Conservation (phyloP, 64 coral and sea anemone species). For the Orbicella faveolata region DNA sequence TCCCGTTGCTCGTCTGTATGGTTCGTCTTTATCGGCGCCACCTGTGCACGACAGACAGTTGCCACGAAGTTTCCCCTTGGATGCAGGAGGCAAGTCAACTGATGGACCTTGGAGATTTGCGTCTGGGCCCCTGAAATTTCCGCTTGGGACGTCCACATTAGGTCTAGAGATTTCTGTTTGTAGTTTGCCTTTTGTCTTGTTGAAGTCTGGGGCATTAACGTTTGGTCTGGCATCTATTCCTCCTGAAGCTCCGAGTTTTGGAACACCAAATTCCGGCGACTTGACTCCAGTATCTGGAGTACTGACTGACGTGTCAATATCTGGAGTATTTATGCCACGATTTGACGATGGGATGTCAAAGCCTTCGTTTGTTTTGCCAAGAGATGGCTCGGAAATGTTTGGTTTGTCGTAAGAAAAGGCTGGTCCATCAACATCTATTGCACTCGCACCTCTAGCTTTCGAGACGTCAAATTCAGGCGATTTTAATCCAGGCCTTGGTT, state of each 20-base stretch:
- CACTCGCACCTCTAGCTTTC: too few species aligned
- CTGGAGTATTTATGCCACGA: too few species aligned
- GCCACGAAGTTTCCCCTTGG: neutral
- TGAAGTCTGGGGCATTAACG: neutral
- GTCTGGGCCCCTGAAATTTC: neutral
- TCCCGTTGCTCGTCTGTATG: neutral
- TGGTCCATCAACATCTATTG: too few species aligned
- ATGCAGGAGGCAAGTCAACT: neutral
- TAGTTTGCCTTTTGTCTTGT: neutral
- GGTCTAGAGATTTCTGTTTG: neutral
- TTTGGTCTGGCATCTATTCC: neutral
- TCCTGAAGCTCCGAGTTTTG: too few species aligned
- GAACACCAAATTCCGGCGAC: too few species aligned
- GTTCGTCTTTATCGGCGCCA: neutral
- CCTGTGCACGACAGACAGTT: slow-evolving; percentile 9
- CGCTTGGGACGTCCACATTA: neutral
- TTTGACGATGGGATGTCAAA: too few species aligned
- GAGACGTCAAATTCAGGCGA: too few species aligned
- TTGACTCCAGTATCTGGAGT: too few species aligned
- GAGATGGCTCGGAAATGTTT: too few species aligned
- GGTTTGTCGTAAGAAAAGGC: too few species aligned
- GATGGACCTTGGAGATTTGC: neutral
- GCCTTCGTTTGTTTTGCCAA: too few species aligned
- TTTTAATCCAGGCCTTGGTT: neutral
- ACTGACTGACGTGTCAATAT: too few species aligned